A percentile compares a stretch with the other conserved stretches of the same genome.
These are phyloP conservation scores for Metacarcinus magister DNA, from an alignment of 2,888 invertebrate genomes.

Conservation along the genomic window DNA sequence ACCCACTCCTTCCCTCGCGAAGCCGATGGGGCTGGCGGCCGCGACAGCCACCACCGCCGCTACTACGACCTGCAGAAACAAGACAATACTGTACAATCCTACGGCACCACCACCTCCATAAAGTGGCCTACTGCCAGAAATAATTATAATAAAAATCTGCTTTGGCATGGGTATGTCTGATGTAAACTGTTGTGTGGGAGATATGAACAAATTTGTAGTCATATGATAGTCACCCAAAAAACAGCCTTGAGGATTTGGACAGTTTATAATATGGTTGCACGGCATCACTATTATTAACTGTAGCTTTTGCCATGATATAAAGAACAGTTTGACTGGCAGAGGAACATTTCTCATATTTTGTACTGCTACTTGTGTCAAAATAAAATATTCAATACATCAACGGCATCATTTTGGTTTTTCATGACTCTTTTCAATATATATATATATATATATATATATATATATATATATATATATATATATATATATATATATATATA, in stretches of 20 bases:
- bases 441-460: too few species aligned
- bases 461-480: neutral
- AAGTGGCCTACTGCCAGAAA: too few species aligned
- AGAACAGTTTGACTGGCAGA: neutral
- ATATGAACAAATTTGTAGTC: neutral
- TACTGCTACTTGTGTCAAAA: too few species aligned
- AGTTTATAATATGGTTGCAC: neutral
- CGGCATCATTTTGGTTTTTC: too few species aligned
- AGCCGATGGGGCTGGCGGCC: constrained; percentile 53
- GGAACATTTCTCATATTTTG: too few species aligned
- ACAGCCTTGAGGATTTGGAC: neutral
- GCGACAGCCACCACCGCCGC: constrained; percentile 44
- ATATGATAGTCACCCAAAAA: neutral
- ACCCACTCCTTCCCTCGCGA: constrained; percentile 44
- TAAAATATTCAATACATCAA: too few species aligned
- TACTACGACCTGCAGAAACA: constrained; percentile 38
- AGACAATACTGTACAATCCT: neutral
- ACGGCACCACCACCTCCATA: neutral
- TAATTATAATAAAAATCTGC: neutral
- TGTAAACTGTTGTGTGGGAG: neutral
- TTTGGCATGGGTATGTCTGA: neutral
- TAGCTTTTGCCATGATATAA: neutral
- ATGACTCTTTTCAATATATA: too few species aligned
- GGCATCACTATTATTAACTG: too few species aligned
- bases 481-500: neutral